Conservation (phyloP, 2,113 vertebrate genomes). For the Sarotherodon lohbergeri region DNA sequence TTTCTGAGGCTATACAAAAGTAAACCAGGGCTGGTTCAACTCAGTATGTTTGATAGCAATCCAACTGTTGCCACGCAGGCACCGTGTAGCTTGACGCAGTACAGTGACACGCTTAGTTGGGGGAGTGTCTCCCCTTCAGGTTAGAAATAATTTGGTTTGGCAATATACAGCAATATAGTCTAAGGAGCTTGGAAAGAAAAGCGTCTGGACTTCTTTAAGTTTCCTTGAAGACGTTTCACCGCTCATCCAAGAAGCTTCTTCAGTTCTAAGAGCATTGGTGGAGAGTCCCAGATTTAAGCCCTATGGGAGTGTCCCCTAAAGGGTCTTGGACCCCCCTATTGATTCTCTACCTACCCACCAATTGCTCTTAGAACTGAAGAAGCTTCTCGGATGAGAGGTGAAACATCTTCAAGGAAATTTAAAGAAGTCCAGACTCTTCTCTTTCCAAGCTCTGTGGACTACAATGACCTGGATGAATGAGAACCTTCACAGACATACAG, state of each 20-base stretch:
- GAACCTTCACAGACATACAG: not conserved
- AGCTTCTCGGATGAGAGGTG: not conserved
- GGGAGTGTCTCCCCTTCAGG: not conserved
- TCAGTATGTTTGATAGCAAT: not conserved
- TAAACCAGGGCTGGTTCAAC: not conserved
- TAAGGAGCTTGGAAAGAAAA: not conserved
- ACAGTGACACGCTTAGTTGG: conserved; percentile 3
- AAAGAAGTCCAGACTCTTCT: not conserved
- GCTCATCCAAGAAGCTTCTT: not conserved
- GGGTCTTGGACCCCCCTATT: not conserved
- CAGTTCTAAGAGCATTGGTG: not conserved
- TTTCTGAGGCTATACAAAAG: not conserved
- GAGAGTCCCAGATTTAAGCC: not conserved
- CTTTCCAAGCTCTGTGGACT: not conserved
- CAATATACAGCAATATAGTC: not conserved
- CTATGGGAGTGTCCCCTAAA: not conserved
- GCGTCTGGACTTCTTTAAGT: not conserved
- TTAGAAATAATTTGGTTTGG: conserved; percentile 23
- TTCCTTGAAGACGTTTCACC: not conserved
- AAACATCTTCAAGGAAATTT: not conserved
- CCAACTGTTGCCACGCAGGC: not conserved
- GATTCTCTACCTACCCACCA: not conserved
- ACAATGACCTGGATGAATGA: not conserved
- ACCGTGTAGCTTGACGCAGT: not conserved
- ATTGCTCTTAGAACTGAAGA: not conserved